Evolutionary conservation across 2,113 vertebrate species (phyloP), one percentile per base, ranked within the genome.

Genomic region (Romanogobio albipinnatus): DNA sequence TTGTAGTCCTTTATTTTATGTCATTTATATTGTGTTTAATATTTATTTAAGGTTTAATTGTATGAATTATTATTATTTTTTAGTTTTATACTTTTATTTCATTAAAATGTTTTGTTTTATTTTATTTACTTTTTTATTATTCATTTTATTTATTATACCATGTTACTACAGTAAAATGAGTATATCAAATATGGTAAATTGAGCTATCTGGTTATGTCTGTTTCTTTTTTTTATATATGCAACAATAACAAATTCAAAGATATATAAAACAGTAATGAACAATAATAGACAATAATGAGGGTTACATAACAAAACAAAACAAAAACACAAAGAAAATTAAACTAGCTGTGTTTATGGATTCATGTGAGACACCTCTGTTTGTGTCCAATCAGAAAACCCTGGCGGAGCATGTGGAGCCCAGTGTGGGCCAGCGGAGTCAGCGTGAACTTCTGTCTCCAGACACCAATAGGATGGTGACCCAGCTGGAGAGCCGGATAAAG

Each of bases 401-500:
- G 79, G 94, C 93, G 22, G 95, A 96, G 88, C 95, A 95, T 86
- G 93, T 93, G 77, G 94, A 94, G 90, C 93, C 94, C 90, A 92
- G 92, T 89, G 88, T 86, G 87, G 91, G 90, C 91, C 91, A 91
- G 92, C 89, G 91, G 4, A 92, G 92, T 86, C 91, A 95, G 82
- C 94, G 94, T 90, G 95, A 94, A 74, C 94, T 97, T 81, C 96
- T 98, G 64, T 97, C 97, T 80, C 97, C 97, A 66, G 95, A 97
- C 88, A 98, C 96, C 86, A 95, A 93, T 91, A 96, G 94, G 89
- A 95, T 98, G 88, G 95, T 98, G 91, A 95, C 95, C 92, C 98
- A 97, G 94, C 96, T 99, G 94, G 96, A 99, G 94, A 93, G 94
- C 90, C 95, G 96, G 53, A 97, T 99, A 91, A 98, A 99, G 93